These are phyloP conservation scores for Myotis davidii DNA, from an alignment of 2,113 vertebrate genomes.

Conservation along the genomic window DNA sequence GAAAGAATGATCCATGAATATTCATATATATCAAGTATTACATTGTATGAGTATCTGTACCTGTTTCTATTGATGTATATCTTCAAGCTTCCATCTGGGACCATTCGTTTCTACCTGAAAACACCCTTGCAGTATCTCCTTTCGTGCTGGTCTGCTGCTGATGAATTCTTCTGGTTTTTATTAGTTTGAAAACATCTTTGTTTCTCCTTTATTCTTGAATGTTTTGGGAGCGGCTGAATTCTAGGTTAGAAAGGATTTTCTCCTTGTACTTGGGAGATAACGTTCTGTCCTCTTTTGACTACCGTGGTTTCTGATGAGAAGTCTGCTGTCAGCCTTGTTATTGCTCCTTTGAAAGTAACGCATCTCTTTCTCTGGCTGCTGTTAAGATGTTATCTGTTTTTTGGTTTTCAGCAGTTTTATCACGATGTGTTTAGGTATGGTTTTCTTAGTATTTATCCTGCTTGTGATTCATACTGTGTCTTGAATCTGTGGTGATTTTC, in stretches of 20 bases:
- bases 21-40: background rate
- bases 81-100: background rate
- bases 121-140: background rate
- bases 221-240: background rate
- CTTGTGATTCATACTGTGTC: background rate
- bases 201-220: background rate
- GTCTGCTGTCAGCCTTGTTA: background rate
- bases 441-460: slow-evolving; percentile 26
- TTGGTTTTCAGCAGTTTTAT: slow-evolving; percentile 7
- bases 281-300: background rate
- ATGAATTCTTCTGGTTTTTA: background rate
- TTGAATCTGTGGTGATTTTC: slow-evolving; percentile 22
- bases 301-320: background rate
- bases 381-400: background rate
- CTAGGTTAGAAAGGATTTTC: background rate
- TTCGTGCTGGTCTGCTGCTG: background rate
- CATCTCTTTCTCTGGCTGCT: background rate
- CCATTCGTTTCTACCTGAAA: background rate
- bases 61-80: background rate
- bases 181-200: background rate
- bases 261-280: background rate
- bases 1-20: background rate
- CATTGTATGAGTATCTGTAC: background rate
- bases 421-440: background rate
- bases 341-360: background rate